Conservation (phyloP, 2,113 vertebrate genomes). For the Cacatua alba region DNA sequence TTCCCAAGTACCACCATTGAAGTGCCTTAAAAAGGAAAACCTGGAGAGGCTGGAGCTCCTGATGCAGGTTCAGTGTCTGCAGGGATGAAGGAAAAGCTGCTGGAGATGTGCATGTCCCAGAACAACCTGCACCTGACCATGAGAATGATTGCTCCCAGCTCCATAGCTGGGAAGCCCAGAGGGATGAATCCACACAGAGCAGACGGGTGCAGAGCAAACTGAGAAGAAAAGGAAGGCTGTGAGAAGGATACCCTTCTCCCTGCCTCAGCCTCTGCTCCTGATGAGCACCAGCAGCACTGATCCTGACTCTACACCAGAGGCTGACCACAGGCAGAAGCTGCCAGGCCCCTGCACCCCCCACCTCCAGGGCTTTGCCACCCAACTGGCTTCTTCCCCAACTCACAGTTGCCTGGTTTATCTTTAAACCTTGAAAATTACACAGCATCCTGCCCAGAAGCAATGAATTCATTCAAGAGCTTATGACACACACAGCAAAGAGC, state of each 20-base stretch:
- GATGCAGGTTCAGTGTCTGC: neutral
- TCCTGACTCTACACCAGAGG: neutral
- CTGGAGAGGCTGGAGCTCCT: neutral
- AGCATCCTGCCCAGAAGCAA: neutral
- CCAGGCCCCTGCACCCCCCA: rapidly evolving
- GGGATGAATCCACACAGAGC: neutral
- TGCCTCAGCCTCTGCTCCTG: neutral
- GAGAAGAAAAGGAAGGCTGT: neutral
- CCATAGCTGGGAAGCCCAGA: neutral
- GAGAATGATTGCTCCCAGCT: neutral
- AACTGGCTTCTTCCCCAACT: neutral
- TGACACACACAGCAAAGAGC: neutral
- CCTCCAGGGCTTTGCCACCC: neutral
- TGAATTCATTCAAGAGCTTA: neutral
- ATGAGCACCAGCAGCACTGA: neutral
- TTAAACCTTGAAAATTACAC: neutral
- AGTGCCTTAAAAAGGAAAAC: neutral
- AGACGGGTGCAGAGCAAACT: neutral
- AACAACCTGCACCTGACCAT: neutral
- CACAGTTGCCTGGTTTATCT: neutral
- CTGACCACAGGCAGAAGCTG: neutral
- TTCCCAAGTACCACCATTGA: neutral
- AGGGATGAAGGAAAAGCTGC: neutral
- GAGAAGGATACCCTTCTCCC: neutral
- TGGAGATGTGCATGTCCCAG: neutral